Conservation (phyloP, 2,113 vertebrate genomes). For the Aphelocoma coerulescens region DNA sequence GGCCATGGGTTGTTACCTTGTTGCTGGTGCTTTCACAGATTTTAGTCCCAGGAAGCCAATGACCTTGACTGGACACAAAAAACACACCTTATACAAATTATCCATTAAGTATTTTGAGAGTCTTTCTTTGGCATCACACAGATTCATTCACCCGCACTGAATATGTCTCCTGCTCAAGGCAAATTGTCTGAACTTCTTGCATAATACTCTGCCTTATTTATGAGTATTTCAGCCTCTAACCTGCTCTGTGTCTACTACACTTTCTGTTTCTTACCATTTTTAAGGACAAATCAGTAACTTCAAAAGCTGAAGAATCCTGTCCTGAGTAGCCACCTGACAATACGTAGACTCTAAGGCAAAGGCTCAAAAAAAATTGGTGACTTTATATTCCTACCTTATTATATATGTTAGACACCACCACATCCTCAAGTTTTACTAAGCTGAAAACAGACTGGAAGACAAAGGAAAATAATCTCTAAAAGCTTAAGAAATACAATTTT, state of each 20-base stretch:
- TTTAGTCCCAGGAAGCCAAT: not conserved
- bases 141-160: not conserved
- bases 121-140: not conserved
- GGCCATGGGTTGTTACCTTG: not conserved
- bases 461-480: not conserved
- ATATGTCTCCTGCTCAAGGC: not conserved
- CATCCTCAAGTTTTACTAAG: fast-evolving
- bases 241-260: not conserved
- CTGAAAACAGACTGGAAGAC: not conserved
- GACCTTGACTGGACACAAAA: not conserved
- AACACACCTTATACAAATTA: not conserved
- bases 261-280: not conserved
- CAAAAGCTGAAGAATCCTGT: not conserved
- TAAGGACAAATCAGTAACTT: not conserved
- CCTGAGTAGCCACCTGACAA: not conserved
- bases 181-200: not conserved
- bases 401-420: no score
- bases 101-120: not conserved
- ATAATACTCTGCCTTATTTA: not conserved
- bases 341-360: not conserved
- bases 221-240: not conserved
- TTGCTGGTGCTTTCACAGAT: not conserved
- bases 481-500: not conserved
- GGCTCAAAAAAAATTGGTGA: not conserved
- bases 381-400: not conserved